Evolutionary conservation across 2,888 invertebrate species (phyloP), one percentile per base, ranked within the genome.

Genomic region (Malacosoma neustria): DNA sequence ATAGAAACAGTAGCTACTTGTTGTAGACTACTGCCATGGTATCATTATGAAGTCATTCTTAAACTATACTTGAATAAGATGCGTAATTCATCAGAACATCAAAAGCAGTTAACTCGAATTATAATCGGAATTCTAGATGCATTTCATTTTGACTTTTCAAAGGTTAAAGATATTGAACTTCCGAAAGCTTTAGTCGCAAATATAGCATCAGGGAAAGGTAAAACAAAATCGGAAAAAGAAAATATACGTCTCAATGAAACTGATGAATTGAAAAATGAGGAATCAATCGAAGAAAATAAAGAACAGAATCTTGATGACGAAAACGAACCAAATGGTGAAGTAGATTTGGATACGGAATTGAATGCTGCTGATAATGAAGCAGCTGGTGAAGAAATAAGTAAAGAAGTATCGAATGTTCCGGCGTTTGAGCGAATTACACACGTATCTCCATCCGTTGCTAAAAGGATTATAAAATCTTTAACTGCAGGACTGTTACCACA

Each of bases 111-210:
- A 39, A 93, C 96, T 5, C 87, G 92, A 38, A 87, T 94, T 38
- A 86, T 93, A 9, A 90, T 93, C 0, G 90, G 90, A 1, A 91
- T 98, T 42, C 82, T 98, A 45, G 96, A 98, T 64, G 91, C 93
- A 0, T 98, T 98, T 62, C 98, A 98, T 76, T 98, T 93, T 70
- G 95, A 98, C 80, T 85, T 98, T 34, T 89, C 89, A 0, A 91
- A 91, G 63, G 89, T 67, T 0, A 69, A 80, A 49, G 58, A 68
- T 35, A 69, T 74, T 38, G 72, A 77, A 42, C 44, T 77, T 14
- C 76, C 80, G 1, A 75, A 76, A 64, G 61, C 71, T 22, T 56
- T 82, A 30, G 54, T 67, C 5, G 56, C 51, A 42, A 72, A 64
- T 48, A 51, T 74, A 13, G 48, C 62, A 46, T 50, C 55, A 11